phyloP scores from a whole-genome alignment of 2,888 invertebrate genomes.

The Ochropleura plecta region DNA sequence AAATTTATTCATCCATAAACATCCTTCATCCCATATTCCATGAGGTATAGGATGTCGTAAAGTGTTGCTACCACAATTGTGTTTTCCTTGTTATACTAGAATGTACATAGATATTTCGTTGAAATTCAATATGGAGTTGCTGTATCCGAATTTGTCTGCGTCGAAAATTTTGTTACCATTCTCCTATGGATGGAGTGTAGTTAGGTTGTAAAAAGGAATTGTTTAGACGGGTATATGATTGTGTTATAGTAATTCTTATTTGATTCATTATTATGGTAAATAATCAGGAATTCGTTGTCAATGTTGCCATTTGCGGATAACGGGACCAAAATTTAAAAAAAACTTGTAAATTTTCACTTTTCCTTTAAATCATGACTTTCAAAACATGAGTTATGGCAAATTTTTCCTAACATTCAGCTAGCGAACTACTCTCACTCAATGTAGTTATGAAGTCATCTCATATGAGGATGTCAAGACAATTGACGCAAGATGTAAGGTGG shows the following conservation, averaged over 20 bases:
- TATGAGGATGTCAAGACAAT: too few relatives aligned
- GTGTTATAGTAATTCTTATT: constrained; percentile 5
- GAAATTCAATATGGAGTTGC: constrained; percentile 62
- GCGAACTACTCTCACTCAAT: too few relatives aligned
- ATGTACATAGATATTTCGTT: constrained; percentile 49
- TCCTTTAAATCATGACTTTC: too few relatives aligned
- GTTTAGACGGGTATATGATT: constrained; percentile 3
- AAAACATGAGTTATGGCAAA: too few relatives aligned
- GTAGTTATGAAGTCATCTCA: too few relatives aligned
- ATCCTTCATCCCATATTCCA: constrained; percentile 56
- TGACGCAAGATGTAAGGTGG: too few relatives aligned
- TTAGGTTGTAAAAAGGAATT: constrained; percentile 40
- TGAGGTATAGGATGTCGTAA: constrained; percentile 62
- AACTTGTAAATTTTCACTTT: neutral
- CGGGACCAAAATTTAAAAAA: neutral
- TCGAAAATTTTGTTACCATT: constrained; percentile 48
- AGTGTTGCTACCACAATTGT: constrained; percentile 60
- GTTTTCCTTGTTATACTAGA: constrained; percentile 41
- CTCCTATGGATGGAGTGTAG: constrained; percentile 10
- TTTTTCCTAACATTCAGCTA: too few relatives aligned
- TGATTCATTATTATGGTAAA: neutral
- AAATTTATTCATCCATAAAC: constrained; percentile 65
- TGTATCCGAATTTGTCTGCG: constrained; percentile 53
- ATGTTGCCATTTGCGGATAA: neutral
- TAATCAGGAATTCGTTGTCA: neutral